Conservation (phyloP, 2,888 invertebrate genomes). For the Ceriagrion tenellum region DNA sequence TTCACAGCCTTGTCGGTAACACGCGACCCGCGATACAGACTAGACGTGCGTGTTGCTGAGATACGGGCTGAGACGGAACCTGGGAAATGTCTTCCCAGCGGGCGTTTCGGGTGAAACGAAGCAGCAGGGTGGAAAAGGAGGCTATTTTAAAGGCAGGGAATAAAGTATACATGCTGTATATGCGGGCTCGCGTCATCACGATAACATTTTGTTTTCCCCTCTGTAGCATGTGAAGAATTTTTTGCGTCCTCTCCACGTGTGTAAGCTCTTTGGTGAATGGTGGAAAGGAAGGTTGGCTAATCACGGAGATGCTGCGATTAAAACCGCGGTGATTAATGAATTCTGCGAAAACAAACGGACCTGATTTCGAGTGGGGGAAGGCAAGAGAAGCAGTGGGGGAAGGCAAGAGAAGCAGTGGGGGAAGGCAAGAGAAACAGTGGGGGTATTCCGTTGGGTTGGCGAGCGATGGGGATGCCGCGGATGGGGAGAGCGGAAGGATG, state of each 20-base stretch:
- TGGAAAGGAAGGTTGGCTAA: not conserved
- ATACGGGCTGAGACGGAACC: not conserved
- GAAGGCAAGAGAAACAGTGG: not conserved
- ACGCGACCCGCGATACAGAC: not conserved
- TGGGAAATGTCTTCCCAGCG: not conserved
- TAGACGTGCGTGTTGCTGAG: not conserved
- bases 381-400: not conserved
- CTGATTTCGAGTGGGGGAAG: not conserved
- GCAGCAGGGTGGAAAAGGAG: not conserved
- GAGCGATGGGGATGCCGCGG: too few relatives aligned
- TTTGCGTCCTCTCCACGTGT: not conserved
- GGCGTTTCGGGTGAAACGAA: not conserved
- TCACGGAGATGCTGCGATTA: slow-evolving; percentile 38
- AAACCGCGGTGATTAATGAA: slow-evolving; percentile 47
- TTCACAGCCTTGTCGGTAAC: not conserved
- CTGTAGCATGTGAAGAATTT: not conserved
- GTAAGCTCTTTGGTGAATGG: not conserved
- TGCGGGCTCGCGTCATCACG: not conserved
- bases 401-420: not conserved
- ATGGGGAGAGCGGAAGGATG: not conserved
- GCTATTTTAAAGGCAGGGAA: not conserved
- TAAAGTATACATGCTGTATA: not conserved
- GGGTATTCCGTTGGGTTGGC: too few relatives aligned
- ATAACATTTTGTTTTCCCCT: not conserved
- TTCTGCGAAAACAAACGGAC: slow-evolving; percentile 33